Percentiles rank a stretch among this genome's conserved stretches.
phyloP scores from a whole-genome alignment of 2,113 vertebrate species.

The Erinaceus europaeus region DNA sequence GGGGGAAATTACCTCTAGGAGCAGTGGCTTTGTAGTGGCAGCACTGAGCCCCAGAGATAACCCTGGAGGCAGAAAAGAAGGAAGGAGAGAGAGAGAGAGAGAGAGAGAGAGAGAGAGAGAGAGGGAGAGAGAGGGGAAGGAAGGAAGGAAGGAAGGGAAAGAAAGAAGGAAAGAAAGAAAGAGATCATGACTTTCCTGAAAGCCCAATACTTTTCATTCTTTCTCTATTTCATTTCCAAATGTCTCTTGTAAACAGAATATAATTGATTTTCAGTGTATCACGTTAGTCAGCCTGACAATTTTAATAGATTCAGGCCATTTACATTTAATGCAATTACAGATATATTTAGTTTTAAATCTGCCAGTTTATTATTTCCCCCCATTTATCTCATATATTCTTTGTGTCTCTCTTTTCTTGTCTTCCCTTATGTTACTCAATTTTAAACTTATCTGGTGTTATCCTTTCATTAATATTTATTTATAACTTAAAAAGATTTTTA shows the following conservation, averaged over 20 bases:
- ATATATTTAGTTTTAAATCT: slow-evolving; percentile 21
- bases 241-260: neutral
- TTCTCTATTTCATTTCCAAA: neutral
- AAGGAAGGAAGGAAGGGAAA: too few species aligned
- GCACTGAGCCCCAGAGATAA: too few species aligned
- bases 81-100: too few species aligned
- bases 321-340: slow-evolving; percentile 17
- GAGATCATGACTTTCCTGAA: too few species aligned
- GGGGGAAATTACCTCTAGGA: too few species aligned
- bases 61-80: too few species aligned
- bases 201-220: neutral
- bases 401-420: neutral
- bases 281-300: neutral
- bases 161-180: too few species aligned
- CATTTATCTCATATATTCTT: neutral
- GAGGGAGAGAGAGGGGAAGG: too few species aligned
- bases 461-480: neutral
- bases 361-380: neutral
- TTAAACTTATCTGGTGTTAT: neutral
- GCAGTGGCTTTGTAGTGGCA: too few species aligned
- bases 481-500: too few species aligned
- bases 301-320: slow-evolving; percentile 14
- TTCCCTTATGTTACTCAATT: slow-evolving; percentile 22
- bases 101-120: too few species aligned
- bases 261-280: neutral